Conservation (phyloP, 1,140 invertebrate genomes). For the Drosophila saltans region DNA sequence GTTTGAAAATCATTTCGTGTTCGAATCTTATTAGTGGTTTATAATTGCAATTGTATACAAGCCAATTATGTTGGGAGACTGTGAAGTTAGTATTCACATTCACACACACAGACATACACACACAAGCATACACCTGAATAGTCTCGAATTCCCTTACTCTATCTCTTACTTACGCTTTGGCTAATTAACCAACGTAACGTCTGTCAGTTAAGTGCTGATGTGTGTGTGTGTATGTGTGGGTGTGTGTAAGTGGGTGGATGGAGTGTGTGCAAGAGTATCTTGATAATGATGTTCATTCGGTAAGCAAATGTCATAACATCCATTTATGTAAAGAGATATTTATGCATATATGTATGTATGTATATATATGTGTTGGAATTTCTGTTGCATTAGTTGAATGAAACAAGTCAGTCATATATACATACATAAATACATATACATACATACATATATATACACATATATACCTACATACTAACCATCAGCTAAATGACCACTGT, state of each 20-base stretch:
- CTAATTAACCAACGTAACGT: constrained; percentile 68
- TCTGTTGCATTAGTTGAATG: constrained; percentile 55
- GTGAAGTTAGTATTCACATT: constrained; percentile 39
- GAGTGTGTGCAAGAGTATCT: constrained; percentile 30
- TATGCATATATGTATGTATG: constrained; percentile 57
- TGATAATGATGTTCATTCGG: constrained; percentile 76
- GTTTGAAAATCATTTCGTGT: constrained; percentile 74
- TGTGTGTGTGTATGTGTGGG: constrained; percentile 13
- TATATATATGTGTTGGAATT: constrained; percentile 26
- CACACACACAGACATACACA: neutral
- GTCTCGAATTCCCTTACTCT: constrained; percentile 24
- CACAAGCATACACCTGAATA: constrained; percentile 34
- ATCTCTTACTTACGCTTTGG: neutral
- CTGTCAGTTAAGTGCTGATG: constrained; percentile 53
- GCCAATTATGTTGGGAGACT: constrained; percentile 74
- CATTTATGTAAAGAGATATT: constrained; percentile 66
- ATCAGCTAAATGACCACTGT: constrained; percentile 29
- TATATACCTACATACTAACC: neutral
- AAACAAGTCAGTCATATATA: constrained; percentile 44
- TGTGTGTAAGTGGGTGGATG: neutral
- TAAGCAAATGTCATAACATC: constrained; percentile 74
- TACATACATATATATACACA: neutral
- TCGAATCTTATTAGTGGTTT: constrained; percentile 81
- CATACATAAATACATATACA: neutral
- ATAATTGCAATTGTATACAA: constrained; percentile 81